Percentiles rank a stretch among this genome's conserved stretches.
Evolutionary conservation across 2,113 vertebrate species (phyloP).

Genomic region (Enhydra lutris): DNA sequence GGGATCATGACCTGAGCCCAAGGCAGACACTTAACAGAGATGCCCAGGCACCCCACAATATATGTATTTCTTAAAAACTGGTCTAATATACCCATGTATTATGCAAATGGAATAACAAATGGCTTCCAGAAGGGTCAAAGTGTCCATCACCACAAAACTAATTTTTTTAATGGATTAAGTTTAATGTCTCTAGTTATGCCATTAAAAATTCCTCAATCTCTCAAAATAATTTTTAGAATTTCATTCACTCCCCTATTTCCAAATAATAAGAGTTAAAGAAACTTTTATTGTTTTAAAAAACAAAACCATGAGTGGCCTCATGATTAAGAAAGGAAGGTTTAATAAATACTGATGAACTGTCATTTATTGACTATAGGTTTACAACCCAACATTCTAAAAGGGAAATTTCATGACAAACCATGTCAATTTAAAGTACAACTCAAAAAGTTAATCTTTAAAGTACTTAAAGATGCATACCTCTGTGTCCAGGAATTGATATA

Average conservation of each 20-base stretch:
- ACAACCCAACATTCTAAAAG: background rate
- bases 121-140: background rate
- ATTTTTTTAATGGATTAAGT: background rate
- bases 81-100: background rate
- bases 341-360: background rate
- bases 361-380: background rate
- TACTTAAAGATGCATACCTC: conserved; percentile 86
- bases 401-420: background rate
- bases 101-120: background rate
- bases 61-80: background rate
- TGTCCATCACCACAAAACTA: background rate
- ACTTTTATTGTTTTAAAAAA: conserved; percentile 25
- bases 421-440: conserved; percentile 39
- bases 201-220: background rate
- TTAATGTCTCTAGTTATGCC: background rate
- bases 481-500: conserved; percentile 99
- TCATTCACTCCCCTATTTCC: background rate
- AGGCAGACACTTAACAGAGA: too few species aligned
- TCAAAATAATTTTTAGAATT: conserved; percentile 49
- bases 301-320: background rate
- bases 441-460: conserved; percentile 41
- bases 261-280: background rate
- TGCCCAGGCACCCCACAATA: background rate
- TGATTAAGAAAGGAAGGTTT: background rate
- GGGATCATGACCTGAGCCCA: too few species aligned